Conservation (phyloP, 1,140 invertebrate genomes). For the Trachymyrmex septentrionalis region DNA sequence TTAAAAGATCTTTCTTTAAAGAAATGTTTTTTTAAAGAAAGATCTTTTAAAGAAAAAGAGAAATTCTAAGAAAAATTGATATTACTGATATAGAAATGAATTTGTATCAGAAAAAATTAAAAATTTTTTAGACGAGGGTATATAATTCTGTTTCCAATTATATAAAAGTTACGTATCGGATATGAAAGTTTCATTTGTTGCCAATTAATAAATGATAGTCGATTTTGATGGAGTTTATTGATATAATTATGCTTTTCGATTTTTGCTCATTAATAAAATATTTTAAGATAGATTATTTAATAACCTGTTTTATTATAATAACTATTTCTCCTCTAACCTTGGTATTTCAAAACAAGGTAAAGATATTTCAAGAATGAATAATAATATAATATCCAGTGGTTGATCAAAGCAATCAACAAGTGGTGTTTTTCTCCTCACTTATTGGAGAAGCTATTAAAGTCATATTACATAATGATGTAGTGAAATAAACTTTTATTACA, state of each 20-base stretch:
- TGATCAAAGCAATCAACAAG: conserved; percentile 55
- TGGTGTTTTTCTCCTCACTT: conserved; percentile 37
- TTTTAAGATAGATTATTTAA: conserved; percentile 23
- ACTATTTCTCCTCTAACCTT: not conserved
- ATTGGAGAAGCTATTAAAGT: conserved; percentile 35
- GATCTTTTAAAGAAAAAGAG: not conserved
- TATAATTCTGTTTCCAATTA: conserved; percentile 7
- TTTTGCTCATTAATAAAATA: not conserved
- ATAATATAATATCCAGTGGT: conserved; percentile 40
- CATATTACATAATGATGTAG: conserved; percentile 35
- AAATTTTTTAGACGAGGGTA: not conserved
- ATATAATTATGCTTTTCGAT: not conserved
- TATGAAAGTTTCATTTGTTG: not conserved
- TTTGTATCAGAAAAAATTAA: not conserved
- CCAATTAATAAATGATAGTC: not conserved
- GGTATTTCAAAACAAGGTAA: conserved; percentile 20
- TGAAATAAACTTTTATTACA: conserved; percentile 25
- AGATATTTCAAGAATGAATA: conserved; percentile 3
- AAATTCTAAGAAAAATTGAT: not conserved
- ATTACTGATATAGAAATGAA: not conserved
- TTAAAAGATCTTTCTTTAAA: not conserved
- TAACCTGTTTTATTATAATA: conserved; percentile 13
- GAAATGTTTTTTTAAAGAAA: conserved; percentile 1
- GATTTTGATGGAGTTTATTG: not conserved
- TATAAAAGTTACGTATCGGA: not conserved